Percentiles rank a stretch among this genome's conserved stretches.
Conservation (phyloP, 1,140 invertebrate genomes). For the Caenorhabditis brenneri region DNA sequence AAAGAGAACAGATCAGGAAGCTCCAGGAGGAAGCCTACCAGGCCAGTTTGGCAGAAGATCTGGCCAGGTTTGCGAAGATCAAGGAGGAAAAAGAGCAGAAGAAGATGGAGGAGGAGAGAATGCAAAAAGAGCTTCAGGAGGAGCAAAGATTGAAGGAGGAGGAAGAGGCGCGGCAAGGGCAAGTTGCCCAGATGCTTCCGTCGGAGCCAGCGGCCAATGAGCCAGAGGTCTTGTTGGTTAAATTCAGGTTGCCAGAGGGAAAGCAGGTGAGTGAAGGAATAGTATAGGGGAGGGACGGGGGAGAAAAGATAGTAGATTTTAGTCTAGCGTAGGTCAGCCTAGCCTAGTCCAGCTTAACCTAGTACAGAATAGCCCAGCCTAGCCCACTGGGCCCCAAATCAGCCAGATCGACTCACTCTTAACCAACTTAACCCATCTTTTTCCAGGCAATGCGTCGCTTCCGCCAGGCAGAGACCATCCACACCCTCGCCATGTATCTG, state of each 20-base stretch:
- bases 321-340: no score
- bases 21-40: not conserved
- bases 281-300: no score
- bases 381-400: no score
- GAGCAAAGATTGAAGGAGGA: not conserved
- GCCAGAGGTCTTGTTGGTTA: not conserved
- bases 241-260: constrained; percentile 43
- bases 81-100: not conserved
- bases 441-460: constrained; percentile 38
- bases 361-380: no score
- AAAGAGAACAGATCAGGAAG: constrained; percentile 4
- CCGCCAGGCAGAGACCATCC: constrained; percentile 2
- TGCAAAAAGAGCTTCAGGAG: not conserved
- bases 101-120: not conserved
- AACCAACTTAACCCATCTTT: not conserved
- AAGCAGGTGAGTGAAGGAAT: not conserved
- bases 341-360: no score
- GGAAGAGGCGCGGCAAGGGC: not conserved
- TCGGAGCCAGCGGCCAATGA: not conserved
- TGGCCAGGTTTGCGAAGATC: not conserved
- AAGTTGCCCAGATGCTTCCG: not conserved
- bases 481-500: not conserved
- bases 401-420: no score
- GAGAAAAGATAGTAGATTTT: no score
- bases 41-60: not conserved